phyloP scores from a whole-genome alignment of 2,797 vertebrate species.

The Neostethus bicornis region DNA sequence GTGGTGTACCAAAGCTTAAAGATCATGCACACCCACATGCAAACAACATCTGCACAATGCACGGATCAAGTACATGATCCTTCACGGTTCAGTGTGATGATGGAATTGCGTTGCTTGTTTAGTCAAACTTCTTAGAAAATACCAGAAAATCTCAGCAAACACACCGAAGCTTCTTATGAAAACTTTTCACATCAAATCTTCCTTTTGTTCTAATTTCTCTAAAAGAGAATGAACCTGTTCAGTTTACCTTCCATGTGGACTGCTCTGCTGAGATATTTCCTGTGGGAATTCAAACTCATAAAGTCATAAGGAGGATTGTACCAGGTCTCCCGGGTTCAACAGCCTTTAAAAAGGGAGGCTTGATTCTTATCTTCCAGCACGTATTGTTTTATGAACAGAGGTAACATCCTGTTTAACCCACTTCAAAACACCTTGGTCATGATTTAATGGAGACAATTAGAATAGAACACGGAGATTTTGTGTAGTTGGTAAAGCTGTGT shows the following conservation, averaged over 20 bases:
- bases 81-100: slow-evolving; percentile 3
- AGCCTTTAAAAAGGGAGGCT: slow-evolving; percentile 38
- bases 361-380: slow-evolving; percentile 54
- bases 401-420: slow-evolving; percentile 38
- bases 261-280: slow-evolving; percentile 40
- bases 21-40: not conserved
- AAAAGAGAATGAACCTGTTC: not conserved
- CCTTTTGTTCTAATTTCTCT: not conserved
- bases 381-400: slow-evolving; percentile 56
- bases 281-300: slow-evolving; percentile 47
- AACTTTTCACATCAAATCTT: not conserved
- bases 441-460: slow-evolving; percentile 27
- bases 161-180: not conserved
- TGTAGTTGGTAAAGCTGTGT: slow-evolving; percentile 28
- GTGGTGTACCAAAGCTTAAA: not conserved
- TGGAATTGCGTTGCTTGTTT: slow-evolving; percentile 20
- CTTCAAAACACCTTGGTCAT: slow-evolving; percentile 20
- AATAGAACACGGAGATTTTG: slow-evolving; percentile 18
- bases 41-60: not conserved
- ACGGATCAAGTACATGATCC: not conserved
- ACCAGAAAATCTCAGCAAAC: slow-evolving; percentile 2
- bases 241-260: slow-evolving; percentile 32
- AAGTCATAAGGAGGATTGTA: slow-evolving; percentile 51
- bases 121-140: not conserved
- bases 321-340: slow-evolving; percentile 41